Evolutionary conservation across 2,797 vertebrate species (phyloP).

Genomic region (Tadarida brasiliensis): DNA sequence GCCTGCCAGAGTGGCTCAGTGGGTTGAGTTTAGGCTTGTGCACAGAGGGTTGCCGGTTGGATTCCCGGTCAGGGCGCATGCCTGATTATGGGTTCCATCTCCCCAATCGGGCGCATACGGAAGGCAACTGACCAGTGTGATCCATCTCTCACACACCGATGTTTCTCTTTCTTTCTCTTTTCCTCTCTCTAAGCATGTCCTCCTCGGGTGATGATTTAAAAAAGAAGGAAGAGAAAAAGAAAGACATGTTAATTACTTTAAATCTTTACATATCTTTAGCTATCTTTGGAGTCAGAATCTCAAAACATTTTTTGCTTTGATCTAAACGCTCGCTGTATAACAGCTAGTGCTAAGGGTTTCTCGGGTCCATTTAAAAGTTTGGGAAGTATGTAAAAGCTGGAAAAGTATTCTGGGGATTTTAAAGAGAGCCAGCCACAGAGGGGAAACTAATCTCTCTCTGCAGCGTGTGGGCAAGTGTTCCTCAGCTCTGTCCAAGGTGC

Average conservation of each 20-base stretch:
- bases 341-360: not conserved
- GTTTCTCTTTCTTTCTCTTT: no score
- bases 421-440: not conserved
- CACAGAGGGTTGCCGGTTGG: no score
- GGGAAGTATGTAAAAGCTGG: not conserved
- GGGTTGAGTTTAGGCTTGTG: no score
- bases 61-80: not conserved
- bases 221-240: not conserved
- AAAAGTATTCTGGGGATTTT: not conserved
- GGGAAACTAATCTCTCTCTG: not conserved
- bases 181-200: not conserved
- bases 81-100: not conserved
- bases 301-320: constrained; percentile 22
- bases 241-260: not conserved
- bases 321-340: not conserved
- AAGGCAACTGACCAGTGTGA: no score
- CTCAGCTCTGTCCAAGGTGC: not conserved
- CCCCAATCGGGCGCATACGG: no score
- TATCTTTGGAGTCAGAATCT: not conserved
- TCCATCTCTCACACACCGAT: no score
- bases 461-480: not conserved
- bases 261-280: not conserved
- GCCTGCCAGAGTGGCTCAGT: no score
- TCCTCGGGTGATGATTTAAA: not conserved
- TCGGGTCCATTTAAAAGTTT: not conserved